Evolutionary conservation across 2,797 vertebrate species (phyloP).

Genomic region (Sus cebifrons): DNA sequence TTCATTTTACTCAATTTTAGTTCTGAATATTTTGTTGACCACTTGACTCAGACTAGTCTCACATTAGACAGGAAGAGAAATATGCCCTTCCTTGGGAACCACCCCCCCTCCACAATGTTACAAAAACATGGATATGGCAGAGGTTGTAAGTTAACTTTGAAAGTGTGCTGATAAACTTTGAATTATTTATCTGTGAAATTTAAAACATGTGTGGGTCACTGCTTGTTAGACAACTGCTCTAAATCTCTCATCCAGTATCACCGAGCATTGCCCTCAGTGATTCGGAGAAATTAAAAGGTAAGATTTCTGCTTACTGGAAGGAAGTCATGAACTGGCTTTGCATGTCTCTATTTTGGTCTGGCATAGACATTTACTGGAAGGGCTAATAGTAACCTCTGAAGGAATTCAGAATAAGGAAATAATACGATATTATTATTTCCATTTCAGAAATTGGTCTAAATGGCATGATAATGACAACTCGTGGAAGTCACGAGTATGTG

Average conservation of each 20-base stretch:
- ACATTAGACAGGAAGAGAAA: not conserved
- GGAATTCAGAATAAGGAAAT: constrained; percentile 75
- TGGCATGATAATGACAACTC: constrained; percentile 55
- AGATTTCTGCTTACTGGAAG: constrained; percentile 77
- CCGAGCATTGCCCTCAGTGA: constrained; percentile 52
- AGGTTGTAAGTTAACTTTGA: constrained; percentile 74
- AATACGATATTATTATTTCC: constrained; percentile 56
- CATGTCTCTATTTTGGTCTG: constrained; percentile 79
- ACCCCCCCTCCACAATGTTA: not conserved
- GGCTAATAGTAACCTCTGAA: constrained; percentile 70
- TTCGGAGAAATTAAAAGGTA: constrained; percentile 82
- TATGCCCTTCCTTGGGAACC: not conserved
- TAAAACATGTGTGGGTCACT: constrained; percentile 73
- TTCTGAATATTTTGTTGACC: not conserved
- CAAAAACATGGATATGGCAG: constrained; percentile 23
- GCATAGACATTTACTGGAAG: constrained; percentile 78
- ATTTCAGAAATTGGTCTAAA: constrained; percentile 68
- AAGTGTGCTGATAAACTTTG: constrained; percentile 73
- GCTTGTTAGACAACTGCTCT: not conserved
- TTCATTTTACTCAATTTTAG: not conserved
- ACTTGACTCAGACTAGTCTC: constrained; percentile 7
- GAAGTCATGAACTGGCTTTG: constrained; percentile 71
- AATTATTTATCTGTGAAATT: constrained; percentile 77
- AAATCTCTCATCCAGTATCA: constrained; percentile 58
- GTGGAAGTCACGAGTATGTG: not conserved